Conservation (phyloP, 2,888 invertebrate species). For the Rhynchonema sp. region DNA sequence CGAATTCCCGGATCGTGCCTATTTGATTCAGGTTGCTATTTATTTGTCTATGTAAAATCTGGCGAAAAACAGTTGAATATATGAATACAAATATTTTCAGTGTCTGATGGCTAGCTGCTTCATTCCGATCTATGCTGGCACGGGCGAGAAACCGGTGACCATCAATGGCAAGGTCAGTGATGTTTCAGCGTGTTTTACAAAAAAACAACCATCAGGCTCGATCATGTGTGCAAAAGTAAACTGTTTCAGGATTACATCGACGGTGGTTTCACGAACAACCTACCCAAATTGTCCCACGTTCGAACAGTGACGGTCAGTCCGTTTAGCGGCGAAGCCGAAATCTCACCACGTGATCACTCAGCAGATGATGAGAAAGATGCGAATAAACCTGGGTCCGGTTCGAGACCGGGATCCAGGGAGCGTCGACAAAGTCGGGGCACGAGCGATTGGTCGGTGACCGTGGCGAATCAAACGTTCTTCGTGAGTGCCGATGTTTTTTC, state of each 20-base stretch:
- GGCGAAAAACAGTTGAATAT: no score
- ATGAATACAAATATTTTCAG: no score
- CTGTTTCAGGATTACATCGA: slow-evolving; percentile 53
- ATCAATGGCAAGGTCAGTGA: slow-evolving; percentile 31
- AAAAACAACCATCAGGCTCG: neutral
- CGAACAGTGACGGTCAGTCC: slow-evolving; percentile 88
- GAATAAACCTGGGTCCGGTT: neutral
- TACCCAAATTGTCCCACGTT: slow-evolving; percentile 62
- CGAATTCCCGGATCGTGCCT: no score
- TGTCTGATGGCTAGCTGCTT: slow-evolving; percentile 47
- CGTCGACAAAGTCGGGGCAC: neutral
- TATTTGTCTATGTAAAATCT: no score
- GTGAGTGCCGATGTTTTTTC: neutral
- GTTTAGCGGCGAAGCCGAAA: slow-evolving; percentile 84
- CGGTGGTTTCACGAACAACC: slow-evolving; percentile 81
- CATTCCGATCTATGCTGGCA: slow-evolving; percentile 68
- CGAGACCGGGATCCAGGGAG: neutral
- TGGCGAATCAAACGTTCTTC: neutral
- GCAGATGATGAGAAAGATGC: neutral
- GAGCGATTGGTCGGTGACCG: neutral
- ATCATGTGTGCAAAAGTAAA: neutral
- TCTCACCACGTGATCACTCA: slow-evolving; percentile 55
- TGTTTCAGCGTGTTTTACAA: neutral
- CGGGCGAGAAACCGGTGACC: slow-evolving; percentile 53
- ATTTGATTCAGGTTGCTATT: no score